Evolutionary conservation across 2,888 invertebrate genomes (phyloP).

Genomic region (Meiosimyza platycephala): DNA sequence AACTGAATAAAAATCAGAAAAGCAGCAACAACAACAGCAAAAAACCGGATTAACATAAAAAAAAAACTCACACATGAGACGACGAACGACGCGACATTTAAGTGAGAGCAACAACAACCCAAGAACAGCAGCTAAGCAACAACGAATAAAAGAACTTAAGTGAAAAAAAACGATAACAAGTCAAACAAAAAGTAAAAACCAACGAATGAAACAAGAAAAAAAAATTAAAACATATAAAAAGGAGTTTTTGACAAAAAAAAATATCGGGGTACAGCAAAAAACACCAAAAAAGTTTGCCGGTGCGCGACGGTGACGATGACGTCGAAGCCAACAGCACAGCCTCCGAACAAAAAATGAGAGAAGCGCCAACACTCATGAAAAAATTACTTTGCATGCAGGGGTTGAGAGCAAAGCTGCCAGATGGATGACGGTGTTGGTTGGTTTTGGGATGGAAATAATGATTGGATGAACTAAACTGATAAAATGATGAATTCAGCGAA

Average conservation of each 20-base stretch:
- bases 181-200: slow-evolving; percentile 4
- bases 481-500: no score
- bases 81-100: slow-evolving; percentile 3
- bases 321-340: slow-evolving; percentile 21
- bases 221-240: background rate
- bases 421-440: no score
- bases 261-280: slow-evolving; percentile 6
- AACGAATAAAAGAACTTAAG: slow-evolving; percentile 9
- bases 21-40: slow-evolving; percentile 2
- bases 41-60: slow-evolving; percentile 25
- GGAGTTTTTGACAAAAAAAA: background rate
- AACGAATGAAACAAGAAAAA: background rate
- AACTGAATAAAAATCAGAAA: slow-evolving; percentile 23
- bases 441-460: no score
- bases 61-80: slow-evolving; percentile 12
- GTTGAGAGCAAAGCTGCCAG: background rate
- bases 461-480: no score
- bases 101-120: slow-evolving; percentile 10
- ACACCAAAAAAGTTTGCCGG: slow-evolving; percentile 32
- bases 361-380: slow-evolving; percentile 7
- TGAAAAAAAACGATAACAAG: slow-evolving; percentile 17
- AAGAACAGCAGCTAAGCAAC: no score
- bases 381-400: slow-evolving; percentile 25
- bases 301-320: slow-evolving; percentile 7
- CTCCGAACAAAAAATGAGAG: slow-evolving; percentile 7